Evolutionary conservation across 2,113 vertebrate species (phyloP).

Genomic region (Pseudonaja textilis): DNA sequence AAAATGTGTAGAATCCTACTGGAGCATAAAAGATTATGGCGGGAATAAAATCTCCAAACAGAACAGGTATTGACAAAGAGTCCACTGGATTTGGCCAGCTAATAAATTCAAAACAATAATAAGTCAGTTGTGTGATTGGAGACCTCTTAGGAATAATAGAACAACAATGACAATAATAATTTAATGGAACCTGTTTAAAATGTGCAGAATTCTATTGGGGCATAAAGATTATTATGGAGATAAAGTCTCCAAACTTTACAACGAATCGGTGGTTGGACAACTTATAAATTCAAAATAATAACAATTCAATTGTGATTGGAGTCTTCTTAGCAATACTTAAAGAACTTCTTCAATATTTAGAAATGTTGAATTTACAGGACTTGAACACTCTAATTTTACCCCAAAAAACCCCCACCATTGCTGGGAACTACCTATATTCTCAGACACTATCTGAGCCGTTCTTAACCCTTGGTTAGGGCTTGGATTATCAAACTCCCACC

Average conservation of each 20-base stretch:
- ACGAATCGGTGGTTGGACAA: neutral
- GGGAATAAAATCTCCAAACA: neutral
- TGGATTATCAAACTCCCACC: neutral
- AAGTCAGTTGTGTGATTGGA: neutral
- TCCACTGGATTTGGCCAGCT: neutral
- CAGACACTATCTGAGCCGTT: neutral
- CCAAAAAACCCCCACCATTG: neutral
- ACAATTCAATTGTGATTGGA: neutral
- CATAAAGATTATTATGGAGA: neutral
- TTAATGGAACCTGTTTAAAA: neutral
- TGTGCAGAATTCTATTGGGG: neutral
- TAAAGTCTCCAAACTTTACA: neutral
- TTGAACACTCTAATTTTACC: neutral
- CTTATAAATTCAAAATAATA: neutral
- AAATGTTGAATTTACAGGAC: neutral
- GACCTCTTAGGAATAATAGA: neutral
- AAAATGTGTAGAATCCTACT: neutral
- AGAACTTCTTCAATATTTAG: neutral
- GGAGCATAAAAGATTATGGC: neutral
- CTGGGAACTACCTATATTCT: neutral
- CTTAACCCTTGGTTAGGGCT: neutral
- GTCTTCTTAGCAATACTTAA: neutral
- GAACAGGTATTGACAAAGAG: neutral
- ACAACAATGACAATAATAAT: neutral
- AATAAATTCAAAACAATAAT: neutral